These are phyloP conservation scores for Vanessa atalanta DNA, from an alignment of 1,140 invertebrate genomes.

Conservation along the genomic window DNA sequence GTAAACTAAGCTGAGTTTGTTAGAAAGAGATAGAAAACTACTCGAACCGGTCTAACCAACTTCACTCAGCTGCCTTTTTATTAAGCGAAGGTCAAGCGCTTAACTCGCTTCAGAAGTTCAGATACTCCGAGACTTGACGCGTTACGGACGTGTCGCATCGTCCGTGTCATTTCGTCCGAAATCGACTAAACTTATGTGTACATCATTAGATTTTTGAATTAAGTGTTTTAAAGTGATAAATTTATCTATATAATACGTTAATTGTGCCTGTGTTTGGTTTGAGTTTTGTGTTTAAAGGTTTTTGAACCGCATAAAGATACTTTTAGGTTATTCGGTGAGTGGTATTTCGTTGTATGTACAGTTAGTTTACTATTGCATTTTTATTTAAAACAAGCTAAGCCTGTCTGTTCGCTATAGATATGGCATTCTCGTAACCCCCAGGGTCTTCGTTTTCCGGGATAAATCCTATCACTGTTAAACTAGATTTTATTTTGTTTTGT, in stretches of 20 bases:
- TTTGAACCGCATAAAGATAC: conserved; percentile 53
- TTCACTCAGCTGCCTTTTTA: conserved; percentile 60
- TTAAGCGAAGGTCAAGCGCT: conserved; percentile 62
- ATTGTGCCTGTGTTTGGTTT: conserved; percentile 36
- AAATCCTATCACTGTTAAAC: too few species aligned
- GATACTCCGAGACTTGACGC: conserved; percentile 37
- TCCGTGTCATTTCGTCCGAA: not conserved
- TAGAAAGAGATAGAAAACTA: conserved; percentile 36
- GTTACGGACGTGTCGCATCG: conserved; percentile 39
- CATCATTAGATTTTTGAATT: not conserved
- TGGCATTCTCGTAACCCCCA: too few species aligned
- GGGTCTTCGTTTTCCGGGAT: too few species aligned
- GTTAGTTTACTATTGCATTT: conserved; percentile 23
- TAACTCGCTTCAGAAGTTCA: conserved; percentile 36
- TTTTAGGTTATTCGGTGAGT: conserved; percentile 56
- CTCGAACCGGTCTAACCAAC: conserved; percentile 59
- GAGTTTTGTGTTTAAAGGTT: conserved; percentile 43
- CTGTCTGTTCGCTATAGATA: too few species aligned
- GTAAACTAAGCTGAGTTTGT: conserved; percentile 19
- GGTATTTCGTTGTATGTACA: conserved; percentile 30
- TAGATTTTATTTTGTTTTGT: too few species aligned
- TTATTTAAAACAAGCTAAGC: conserved; percentile 9
- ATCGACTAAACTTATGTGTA: not conserved
- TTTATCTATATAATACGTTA: not conserved
- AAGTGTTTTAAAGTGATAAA: conserved; percentile 5